Percentiles rank a stretch among this genome's conserved stretches.
phyloP scores from a whole-genome alignment of 2,113 vertebrate genomes.

The Ia io region DNA sequence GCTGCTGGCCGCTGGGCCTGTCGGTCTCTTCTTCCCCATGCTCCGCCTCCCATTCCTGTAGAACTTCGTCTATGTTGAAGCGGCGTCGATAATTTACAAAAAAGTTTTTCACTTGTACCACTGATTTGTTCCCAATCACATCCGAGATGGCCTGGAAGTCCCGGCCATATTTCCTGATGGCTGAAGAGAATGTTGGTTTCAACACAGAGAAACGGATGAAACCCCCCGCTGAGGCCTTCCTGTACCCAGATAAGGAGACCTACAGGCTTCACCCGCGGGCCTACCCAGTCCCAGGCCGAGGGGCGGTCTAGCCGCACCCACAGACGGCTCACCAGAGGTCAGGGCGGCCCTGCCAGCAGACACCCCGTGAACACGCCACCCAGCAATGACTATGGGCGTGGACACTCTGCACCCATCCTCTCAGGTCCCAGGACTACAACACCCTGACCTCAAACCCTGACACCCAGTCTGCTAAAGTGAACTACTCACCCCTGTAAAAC shows the following conservation, averaged over 20 bases:
- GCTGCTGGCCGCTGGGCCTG: conserved; percentile 86
- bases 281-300: fast-evolving
- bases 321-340: fast-evolving
- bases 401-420: background rate
- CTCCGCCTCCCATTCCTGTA: conserved; percentile 98
- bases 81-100: conserved; percentile 97
- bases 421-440: background rate
- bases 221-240: background rate
- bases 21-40: conserved; percentile 89
- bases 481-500: background rate
- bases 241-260: background rate
- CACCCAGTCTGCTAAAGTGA: background rate
- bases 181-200: conserved; percentile 74
- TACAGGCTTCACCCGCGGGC: fast-evolving
- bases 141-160: conserved; percentile 98
- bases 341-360: fast-evolving
- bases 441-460: background rate
- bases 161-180: conserved; percentile 96
- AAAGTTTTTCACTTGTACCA: conserved; percentile 98
- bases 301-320: fast-evolving
- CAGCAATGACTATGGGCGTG: fast-evolving
- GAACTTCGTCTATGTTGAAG: conserved; percentile 97
- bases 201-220: background rate
- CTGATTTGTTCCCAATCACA: conserved; percentile 98
- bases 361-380: background rate